phyloP scores from a whole-genome alignment of 2,113 vertebrate species.

The Tursiops truncatus region DNA sequence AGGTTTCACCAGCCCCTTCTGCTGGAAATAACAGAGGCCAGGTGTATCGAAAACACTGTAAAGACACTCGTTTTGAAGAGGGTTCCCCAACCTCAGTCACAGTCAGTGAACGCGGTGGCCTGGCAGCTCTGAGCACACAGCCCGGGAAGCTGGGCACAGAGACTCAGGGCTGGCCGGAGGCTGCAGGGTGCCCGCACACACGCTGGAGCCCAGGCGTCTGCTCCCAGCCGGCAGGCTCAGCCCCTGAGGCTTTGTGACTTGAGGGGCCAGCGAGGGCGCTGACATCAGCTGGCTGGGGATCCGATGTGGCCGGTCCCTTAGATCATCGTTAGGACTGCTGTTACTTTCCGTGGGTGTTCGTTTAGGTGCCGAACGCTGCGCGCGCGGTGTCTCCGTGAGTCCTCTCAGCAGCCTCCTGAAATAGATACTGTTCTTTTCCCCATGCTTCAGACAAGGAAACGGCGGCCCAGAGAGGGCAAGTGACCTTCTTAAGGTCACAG shows the following conservation, averaged over 20 bases:
- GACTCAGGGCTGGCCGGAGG: no score
- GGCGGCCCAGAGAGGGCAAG: not conserved
- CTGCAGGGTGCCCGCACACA: not conserved
- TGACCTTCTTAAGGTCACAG: not conserved
- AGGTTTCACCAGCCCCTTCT: not conserved
- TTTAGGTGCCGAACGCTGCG: not conserved
- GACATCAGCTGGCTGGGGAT: not conserved
- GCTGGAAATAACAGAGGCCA: no score
- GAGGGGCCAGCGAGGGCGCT: not conserved
- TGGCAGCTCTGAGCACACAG: not conserved
- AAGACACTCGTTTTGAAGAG: not conserved
- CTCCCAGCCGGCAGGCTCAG: not conserved
- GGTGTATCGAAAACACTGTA: not conserved
- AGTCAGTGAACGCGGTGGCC: fast-evolving
- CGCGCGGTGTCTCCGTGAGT: fast-evolving
- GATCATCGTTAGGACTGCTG: fast-evolving
- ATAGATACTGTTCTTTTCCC: not conserved
- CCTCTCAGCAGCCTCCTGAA: not conserved
- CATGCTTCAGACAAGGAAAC: not conserved
- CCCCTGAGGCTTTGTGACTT: not conserved
- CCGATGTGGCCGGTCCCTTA: not conserved
- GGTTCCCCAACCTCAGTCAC: not conserved
- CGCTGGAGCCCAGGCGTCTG: not conserved
- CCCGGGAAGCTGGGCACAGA: not conserved
- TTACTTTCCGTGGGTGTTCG: not conserved